Evolutionary conservation across 1,140 invertebrate genomes (phyloP).

Genomic region (Steinernema khuongi): DNA sequence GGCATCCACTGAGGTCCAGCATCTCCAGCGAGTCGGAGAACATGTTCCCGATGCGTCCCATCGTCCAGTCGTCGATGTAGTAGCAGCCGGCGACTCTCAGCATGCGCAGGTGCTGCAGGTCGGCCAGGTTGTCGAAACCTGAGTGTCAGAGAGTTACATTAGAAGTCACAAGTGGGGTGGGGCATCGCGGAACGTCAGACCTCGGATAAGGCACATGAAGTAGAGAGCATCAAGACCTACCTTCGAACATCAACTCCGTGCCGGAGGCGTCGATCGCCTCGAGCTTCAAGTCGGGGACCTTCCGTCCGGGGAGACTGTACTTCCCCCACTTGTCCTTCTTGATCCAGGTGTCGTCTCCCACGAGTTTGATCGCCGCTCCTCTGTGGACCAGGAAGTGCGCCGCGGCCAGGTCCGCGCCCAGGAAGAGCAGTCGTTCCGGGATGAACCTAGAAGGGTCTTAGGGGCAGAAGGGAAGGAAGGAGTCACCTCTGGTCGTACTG

Average conservation of each 20-base stretch:
- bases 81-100: conserved; percentile 67
- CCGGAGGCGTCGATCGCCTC: conserved; percentile 69
- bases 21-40: conserved; percentile 67
- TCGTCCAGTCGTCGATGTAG: conserved; percentile 72
- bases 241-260: conserved; percentile 68
- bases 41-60: conserved; percentile 67
- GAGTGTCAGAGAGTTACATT: conserved; percentile 14
- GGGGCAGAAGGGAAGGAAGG: conserved; percentile 17
- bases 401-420: conserved; percentile 70
- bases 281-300: conserved; percentile 62
- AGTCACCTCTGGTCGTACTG: conserved; percentile 56
- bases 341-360: conserved; percentile 61
- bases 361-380: conserved; percentile 69
- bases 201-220: conserved; percentile 25
- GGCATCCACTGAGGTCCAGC: conserved; percentile 71
- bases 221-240: conserved; percentile 66
- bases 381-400: conserved; percentile 70
- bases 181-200: background rate
- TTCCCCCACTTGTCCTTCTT: conserved; percentile 55
- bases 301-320: conserved; percentile 63
- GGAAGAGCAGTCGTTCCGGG: conserved; percentile 58
- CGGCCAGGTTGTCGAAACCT: conserved; percentile 58
- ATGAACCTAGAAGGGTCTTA: conserved; percentile 59
- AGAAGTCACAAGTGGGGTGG: background rate
- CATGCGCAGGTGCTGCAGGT: conserved; percentile 66